Evolutionary conservation across 2,888 invertebrate genomes (phyloP).

Genomic region (Mythimna pallens): DNA sequence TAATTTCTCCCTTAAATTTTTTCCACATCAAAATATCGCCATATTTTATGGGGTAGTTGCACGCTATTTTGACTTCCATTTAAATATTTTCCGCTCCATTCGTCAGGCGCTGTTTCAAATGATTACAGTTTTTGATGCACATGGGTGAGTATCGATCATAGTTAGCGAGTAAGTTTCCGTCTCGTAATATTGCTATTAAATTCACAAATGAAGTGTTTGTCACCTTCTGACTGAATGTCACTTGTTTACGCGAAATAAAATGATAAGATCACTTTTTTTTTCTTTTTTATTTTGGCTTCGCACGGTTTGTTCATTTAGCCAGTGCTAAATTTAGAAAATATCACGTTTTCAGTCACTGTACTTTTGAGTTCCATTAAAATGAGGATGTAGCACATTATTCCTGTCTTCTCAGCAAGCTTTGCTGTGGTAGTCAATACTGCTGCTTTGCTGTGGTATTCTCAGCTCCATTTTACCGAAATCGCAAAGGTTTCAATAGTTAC

Average conservation of each 20-base stretch:
- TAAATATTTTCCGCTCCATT: conserved; percentile 90
- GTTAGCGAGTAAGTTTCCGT: conserved; percentile 28
- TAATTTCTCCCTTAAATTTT: conserved; percentile 78
- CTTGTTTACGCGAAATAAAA: neutral
- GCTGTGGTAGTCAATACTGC: too few species aligned
- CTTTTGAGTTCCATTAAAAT: too few species aligned
- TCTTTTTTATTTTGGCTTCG: too few species aligned
- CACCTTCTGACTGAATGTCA: neutral
- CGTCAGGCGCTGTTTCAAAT: conserved; percentile 85
- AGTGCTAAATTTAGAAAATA: too few species aligned
- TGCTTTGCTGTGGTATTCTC: too few species aligned
- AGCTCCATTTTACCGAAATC: too few species aligned
- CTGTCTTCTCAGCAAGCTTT: too few species aligned
- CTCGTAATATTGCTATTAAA: neutral
- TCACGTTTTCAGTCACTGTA: too few species aligned
- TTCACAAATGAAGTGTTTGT: neutral
- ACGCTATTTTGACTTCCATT: conserved; percentile 89
- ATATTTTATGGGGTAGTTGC: conserved; percentile 86
- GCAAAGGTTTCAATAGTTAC: too few species aligned
- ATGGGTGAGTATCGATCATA: conserved; percentile 66
- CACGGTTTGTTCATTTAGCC: too few species aligned
- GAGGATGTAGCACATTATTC: too few species aligned
- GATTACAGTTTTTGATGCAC: conserved; percentile 83
- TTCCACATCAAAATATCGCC: conserved; percentile 79
- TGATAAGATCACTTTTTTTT: neutral